A percentile compares a stretch with the other conserved stretches of the same genome.
These are phyloP conservation scores for Castor canadensis DNA, from an alignment of 2,113 vertebrate genomes.

Conservation along the genomic window DNA sequence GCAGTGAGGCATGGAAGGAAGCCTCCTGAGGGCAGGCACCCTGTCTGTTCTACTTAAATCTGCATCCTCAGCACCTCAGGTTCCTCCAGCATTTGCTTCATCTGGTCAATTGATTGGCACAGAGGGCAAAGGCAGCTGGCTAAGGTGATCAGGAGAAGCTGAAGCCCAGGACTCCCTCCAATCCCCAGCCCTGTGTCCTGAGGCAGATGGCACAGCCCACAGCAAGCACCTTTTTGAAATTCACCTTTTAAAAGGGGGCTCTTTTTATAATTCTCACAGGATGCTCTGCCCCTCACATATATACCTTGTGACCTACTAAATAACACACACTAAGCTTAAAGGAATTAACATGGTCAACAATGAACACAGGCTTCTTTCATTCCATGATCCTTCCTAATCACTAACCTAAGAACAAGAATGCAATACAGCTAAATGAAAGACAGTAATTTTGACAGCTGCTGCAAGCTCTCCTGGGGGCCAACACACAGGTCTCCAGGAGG, in stretches of 20 bases:
- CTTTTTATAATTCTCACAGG: not conserved
- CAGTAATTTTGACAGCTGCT: not conserved
- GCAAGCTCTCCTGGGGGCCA: no score
- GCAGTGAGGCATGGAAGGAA: fast-evolving
- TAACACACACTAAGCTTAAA: not conserved
- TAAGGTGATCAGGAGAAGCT: no score
- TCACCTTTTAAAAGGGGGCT: not conserved
- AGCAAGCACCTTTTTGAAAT: not conserved
- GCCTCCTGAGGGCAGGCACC: fast-evolving
- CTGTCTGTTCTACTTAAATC: no score
- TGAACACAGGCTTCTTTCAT: not conserved
- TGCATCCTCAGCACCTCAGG: not conserved
- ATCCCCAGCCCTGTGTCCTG: not conserved
- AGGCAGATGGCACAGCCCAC: no score
- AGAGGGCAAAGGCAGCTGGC: not conserved
- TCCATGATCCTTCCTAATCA: not conserved
- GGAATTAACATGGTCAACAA: not conserved
- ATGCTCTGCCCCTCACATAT: not conserved
- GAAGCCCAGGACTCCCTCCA: not conserved
- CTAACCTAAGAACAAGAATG: not conserved
- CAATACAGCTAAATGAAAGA: no score
- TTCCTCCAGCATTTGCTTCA: not conserved
- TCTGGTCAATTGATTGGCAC: no score
- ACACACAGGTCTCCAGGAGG: not conserved
- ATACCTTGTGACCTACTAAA: not conserved